Conservation (phyloP, 1,140 invertebrate species). For the Philotrypesis tridentata region DNA sequence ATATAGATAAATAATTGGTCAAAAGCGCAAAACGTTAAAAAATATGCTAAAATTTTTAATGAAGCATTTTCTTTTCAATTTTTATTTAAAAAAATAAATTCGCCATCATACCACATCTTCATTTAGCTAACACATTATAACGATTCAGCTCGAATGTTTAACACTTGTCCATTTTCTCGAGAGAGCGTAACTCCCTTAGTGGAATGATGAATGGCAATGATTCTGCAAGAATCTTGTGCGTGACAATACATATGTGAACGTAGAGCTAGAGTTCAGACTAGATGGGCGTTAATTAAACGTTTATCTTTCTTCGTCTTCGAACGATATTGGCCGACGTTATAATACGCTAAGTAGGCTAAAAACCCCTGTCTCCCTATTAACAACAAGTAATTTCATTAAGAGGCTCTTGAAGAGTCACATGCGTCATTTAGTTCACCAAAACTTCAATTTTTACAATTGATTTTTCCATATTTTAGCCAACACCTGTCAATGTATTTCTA, state of each 20-base stretch:
- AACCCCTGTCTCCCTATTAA: conserved; percentile 4
- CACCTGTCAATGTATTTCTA: background rate
- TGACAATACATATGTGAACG: conserved; percentile 29
- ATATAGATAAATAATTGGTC: background rate
- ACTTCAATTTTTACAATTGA: conserved; percentile 39
- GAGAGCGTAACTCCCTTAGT: conserved; percentile 13
- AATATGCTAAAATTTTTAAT: conserved; percentile 9
- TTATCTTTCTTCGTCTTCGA: conserved; percentile 30
- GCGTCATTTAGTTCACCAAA: background rate
- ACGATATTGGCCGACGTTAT: conserved; percentile 26
- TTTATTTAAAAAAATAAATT: conserved; percentile 46
- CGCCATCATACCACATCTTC: background rate
- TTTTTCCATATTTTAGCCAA: background rate
- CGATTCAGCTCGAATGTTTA: conserved; percentile 11
- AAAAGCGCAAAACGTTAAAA: conserved; percentile 1
- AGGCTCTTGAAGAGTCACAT: background rate
- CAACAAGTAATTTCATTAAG: conserved; percentile 17
- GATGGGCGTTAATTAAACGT: conserved; percentile 43
- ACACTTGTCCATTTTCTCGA: conserved; percentile 24
- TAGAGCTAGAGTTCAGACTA: conserved; percentile 49
- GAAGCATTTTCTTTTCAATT: conserved; percentile 33
- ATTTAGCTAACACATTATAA: background rate
- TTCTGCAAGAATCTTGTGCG: conserved; percentile 46
- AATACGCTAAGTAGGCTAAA: conserved; percentile 22
- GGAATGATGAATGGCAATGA: conserved; percentile 45